Base-by-base conservation (phyloP, 2,797 vertebrate genomes). In the Apodemus agrarius region DNA sequence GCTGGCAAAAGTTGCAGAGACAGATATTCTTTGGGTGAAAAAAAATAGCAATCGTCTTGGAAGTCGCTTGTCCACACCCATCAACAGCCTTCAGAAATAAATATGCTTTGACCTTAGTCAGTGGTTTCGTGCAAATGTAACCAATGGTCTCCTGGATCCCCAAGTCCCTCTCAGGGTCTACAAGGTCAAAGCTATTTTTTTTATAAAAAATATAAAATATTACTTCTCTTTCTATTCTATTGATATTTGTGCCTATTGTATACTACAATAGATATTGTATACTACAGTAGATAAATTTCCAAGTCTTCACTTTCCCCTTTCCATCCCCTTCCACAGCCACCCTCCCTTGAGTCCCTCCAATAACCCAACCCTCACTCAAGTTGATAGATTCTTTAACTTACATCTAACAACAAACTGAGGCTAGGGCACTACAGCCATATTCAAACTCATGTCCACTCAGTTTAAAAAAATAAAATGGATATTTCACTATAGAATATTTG, bases 21-120 rank as follows among this genome's bases (percentile, higher is more conserved):
- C 6, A 80, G 80, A 93, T 19, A 88, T 13, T 40, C 17, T 54
- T 75, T 12, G 79, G 87, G 61, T 89, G 88, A 91, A 1, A 90
- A 40, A 26, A 90, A 81, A 81, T 43, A 93, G n/a, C 49, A 92
- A 82, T 65, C 81, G 37, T 96, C 85, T 83, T 63, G 4, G 61
- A 29, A 90, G 37, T 75, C 82, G 57, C 78, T 75, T 89, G 31
- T 87, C 75, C 76, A 90, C 54, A 80, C 19, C 89, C 3, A 94
- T 46, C 24, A 88, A 93, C 94, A 92, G 9, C 46, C 37, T 93
- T 61, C 31, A 87, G 82, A 95, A 72, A 93, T 40, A 96, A 91
- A 80, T 76, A 93, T 19, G 4, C 34, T 83, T 67, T 96, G 61
- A 92, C 89, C 76, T 86, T 26, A 52, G 61, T 31, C 31, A 74